Conservation (phyloP, 35 echinoderm and acorn worm genomes). For the Amphiura filiformis region DNA sequence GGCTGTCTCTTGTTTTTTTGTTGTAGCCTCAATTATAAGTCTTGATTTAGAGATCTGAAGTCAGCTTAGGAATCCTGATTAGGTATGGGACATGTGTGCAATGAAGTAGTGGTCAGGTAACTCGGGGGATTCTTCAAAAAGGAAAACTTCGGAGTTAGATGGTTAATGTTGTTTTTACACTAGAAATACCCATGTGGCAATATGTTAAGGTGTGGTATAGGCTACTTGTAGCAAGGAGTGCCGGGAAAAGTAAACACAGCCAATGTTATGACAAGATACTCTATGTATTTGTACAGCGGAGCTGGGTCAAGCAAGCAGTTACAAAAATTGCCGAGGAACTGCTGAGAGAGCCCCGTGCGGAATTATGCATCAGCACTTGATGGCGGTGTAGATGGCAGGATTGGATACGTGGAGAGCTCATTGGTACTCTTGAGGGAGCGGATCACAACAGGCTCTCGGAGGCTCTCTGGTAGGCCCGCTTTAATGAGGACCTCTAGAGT, state of each 20-base stretch:
- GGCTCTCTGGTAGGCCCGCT: background rate
- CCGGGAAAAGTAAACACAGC: slow-evolving; percentile 1
- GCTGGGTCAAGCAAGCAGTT: slow-evolving; percentile 4
- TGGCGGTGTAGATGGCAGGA: background rate
- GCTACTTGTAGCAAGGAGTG: slow-evolving; percentile 1
- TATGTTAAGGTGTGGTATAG: background rate
- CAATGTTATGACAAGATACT: slow-evolving; percentile 11
- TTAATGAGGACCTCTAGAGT: slow-evolving; percentile 11
- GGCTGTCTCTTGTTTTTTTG: background rate
- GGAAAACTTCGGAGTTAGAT: background rate
- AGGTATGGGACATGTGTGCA: background rate
- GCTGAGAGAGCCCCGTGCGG: background rate
- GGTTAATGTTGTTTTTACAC: slow-evolving; percentile 6
- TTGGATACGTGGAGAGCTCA: slow-evolving; percentile 1
- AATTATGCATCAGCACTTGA: slow-evolving; percentile 7
- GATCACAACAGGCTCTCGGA: slow-evolving; percentile 1
- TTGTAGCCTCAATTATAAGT: background rate
- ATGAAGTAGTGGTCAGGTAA: background rate
- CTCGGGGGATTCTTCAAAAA: background rate
- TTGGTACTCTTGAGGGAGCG: background rate
- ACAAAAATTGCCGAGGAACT: background rate
- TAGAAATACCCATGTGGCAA: slow-evolving; percentile 7
- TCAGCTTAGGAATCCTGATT: background rate
- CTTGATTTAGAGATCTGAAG: background rate
- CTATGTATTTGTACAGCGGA: background rate